Conservation (phyloP, 2,888 invertebrate species). For the Chromoteleia sp. region DNA sequence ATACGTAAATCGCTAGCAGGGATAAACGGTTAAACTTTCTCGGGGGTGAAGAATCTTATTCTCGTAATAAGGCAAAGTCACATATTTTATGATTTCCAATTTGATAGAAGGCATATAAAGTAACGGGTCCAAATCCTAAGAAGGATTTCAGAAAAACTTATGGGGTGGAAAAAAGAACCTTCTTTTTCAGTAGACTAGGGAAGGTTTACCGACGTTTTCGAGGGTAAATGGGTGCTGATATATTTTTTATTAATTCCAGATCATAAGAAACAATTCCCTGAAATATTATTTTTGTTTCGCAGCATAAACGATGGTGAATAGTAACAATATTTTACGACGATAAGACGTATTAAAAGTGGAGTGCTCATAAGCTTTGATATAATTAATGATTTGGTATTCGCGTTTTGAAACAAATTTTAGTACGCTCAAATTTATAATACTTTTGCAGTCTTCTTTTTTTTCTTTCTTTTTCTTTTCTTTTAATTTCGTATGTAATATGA, state of each 20-base stretch:
- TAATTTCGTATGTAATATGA: conserved; percentile 4
- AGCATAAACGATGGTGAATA: neutral
- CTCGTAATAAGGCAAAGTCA: conserved; percentile 30
- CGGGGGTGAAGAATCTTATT: conserved; percentile 18
- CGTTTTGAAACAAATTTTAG: too few species aligned
- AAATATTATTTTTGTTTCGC: neutral
- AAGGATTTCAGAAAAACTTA: conserved; percentile 26
- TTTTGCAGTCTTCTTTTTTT: too few species aligned
- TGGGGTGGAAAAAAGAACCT: neutral
- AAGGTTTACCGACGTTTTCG: conserved; percentile 7
- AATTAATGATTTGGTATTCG: too few species aligned
- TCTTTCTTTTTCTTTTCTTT: neutral
- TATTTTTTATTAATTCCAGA: neutral
- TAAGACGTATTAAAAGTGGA: too few species aligned
- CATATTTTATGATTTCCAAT: conserved; percentile 48
- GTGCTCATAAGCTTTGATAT: too few species aligned
- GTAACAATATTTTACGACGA: too few species aligned
- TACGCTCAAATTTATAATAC: too few species aligned
- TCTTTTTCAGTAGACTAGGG: conserved; percentile 6
- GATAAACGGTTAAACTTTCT: conserved; percentile 13
- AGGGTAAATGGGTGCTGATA: neutral
- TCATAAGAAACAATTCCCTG: neutral
- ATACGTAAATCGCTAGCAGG: conserved; percentile 12
- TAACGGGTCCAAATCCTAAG: conserved; percentile 17
- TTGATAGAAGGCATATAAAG: conserved; percentile 34